Conservation (phyloP, 2,797 vertebrate species). For the Acrossocheilus wenchowensis region DNA sequence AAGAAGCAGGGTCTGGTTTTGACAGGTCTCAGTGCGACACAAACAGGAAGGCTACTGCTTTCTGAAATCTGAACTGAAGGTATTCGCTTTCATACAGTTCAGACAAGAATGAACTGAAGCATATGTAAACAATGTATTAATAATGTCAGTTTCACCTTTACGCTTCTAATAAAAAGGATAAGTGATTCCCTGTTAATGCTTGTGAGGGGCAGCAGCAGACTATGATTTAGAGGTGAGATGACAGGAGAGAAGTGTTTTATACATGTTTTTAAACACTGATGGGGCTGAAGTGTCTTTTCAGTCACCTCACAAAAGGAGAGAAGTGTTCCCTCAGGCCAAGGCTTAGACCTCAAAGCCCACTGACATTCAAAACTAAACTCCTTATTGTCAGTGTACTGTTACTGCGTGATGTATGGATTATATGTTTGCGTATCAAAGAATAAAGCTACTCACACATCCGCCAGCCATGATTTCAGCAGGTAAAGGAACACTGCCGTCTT, state of each 20-base stretch:
- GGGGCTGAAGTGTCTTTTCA: constrained; percentile 57
- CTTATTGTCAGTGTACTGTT: not conserved
- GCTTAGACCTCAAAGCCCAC: constrained; percentile 30
- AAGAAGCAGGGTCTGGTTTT: constrained; percentile 60
- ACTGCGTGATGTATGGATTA: constrained; percentile 12
- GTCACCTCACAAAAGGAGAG: constrained; percentile 51
- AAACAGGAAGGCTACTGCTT: not conserved
- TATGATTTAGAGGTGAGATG: constrained; percentile 55
- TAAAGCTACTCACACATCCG: constrained; percentile 83
- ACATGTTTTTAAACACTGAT: constrained; percentile 46
- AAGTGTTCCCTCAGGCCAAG: constrained; percentile 46
- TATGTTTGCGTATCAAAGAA: constrained; percentile 21
- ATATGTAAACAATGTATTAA: constrained; percentile 11
- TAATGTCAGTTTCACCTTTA: constrained; percentile 8
- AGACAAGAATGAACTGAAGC: not conserved
- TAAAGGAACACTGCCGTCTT: constrained; percentile 82
- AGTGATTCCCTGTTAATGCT: constrained; percentile 32
- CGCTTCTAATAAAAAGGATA: constrained; percentile 49
- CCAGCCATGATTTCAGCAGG: constrained; percentile 84
- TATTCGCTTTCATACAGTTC: not conserved
- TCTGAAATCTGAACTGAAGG: not conserved
- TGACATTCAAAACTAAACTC: constrained; percentile 40
- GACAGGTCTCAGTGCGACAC: constrained; percentile 74
- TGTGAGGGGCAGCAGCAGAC: constrained; percentile 25
- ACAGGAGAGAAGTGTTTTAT: constrained; percentile 49